phyloP scores from a whole-genome alignment of 2,113 vertebrate species.

The Macroglossus sobrinus region DNA sequence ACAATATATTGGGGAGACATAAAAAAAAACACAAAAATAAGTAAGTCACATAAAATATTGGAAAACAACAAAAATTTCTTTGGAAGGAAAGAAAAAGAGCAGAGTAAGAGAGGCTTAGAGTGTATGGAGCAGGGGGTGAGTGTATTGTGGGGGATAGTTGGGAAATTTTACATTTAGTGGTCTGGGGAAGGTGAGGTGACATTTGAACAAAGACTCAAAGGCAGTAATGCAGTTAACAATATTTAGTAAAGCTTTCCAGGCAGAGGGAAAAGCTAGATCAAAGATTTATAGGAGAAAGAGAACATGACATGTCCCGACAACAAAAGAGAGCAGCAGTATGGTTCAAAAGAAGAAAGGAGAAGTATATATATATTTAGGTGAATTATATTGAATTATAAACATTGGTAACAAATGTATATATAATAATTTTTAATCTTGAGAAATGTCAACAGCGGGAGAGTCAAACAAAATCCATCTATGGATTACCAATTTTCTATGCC shows the following conservation, averaged over 20 bases:
- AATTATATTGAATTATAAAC: neutral
- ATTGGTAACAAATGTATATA: neutral
- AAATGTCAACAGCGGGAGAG: neutral
- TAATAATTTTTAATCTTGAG: neutral
- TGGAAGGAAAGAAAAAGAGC: neutral
- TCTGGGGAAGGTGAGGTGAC: too few species aligned
- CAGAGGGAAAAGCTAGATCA: neutral
- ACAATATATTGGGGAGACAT: neutral
- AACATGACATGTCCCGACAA: neutral
- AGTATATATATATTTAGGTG: neutral
- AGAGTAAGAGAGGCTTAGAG: neutral
- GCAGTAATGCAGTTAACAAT: neutral
- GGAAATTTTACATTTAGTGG: neutral
- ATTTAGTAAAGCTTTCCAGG: neutral
- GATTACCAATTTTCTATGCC: neutral
- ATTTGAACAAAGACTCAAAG: neutral
- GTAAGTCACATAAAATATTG: neutral
- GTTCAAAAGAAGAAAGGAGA: neutral
- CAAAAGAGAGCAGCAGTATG: neutral
- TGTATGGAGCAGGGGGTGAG: rapidly evolving
- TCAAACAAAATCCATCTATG: neutral
- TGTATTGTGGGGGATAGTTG: rapidly evolving
- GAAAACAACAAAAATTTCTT: neutral
- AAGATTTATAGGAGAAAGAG: neutral
- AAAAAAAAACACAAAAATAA: neutral